Evolutionary conservation across 1,140 invertebrate genomes (phyloP).

Genomic region (Lepidurus arcticus): DNA sequence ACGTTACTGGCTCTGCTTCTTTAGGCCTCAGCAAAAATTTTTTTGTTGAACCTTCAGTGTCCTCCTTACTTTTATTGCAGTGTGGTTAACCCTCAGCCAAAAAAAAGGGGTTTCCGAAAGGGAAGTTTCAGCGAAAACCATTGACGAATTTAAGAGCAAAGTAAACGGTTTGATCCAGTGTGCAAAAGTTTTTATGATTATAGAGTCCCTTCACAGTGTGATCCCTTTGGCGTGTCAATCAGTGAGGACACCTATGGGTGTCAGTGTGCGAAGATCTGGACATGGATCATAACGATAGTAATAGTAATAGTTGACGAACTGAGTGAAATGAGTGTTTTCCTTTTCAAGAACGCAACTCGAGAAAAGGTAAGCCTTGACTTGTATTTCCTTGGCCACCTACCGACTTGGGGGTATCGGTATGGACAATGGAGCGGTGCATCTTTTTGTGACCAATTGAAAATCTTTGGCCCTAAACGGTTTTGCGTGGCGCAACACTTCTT

Average conservation of each 20-base stretch:
- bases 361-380: not conserved
- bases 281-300: not conserved
- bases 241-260: conserved; percentile 14
- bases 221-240: not conserved
- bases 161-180: not conserved
- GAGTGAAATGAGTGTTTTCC: not conserved
- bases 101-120: not conserved
- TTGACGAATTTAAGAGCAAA: not conserved
- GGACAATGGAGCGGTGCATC: not conserved
- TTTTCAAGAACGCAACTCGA: not conserved
- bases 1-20: conserved; percentile 14
- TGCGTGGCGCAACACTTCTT: not conserved
- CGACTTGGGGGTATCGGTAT: not conserved
- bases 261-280: not conserved
- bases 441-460: not conserved
- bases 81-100: not conserved
- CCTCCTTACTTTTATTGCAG: conserved; percentile 15
- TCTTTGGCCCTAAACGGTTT: not conserved
- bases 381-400: not conserved
- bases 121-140: not conserved
- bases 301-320: not conserved
- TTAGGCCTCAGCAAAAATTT: conserved; percentile 9
- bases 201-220: conserved; percentile 6
- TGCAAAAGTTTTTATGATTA: conserved; percentile 16
- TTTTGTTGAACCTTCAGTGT: not conserved